Evolutionary conservation across 2,888 invertebrate genomes (phyloP), one percentile per base, ranked within the genome.

Genomic region (Caradrina kadenii): DNA sequence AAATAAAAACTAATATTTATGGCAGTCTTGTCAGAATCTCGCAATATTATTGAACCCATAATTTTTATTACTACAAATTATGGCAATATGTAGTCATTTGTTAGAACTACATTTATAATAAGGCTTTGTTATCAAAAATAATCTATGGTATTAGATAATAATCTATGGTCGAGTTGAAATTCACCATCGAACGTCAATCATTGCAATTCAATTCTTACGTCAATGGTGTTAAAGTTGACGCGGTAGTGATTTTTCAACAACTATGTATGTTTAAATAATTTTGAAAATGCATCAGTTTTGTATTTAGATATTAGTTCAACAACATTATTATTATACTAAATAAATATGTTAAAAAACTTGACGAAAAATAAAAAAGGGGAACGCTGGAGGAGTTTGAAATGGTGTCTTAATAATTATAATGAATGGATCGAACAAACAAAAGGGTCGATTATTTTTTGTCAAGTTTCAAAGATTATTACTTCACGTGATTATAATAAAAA

Each of bases 401-500:
- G 35, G 63, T 78, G 61, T 78, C 66, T 73, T 76, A 50, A 50
- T 69, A 53, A 77, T 50, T 50, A 45, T 66, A n/a, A 26, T 26
- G 26, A 3, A 52, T 63, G 61, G 39, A 11, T 61, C 50, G 79
- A 79, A 79, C 63, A 79, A 79, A 31, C 61, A 26, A 35, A 13
- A 50, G 17, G 50, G 53, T 26, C 19, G 53, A 35, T 63, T 53
- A 59, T 76, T 76, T 76, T 69, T 70, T 80, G 77, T 80, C 81
- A 76, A 76, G 62, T 81, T 69, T 72, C 62, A 67, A 68, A 60
- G 55, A 58, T 74, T 72, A 49, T 77, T 69, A 55, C 68, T 69
- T 62, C 67, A 67, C 66, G 60, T 81, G 74, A 74, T 76, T 79
- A 59, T 63, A 82, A 71, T 81, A 84, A 84, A 84, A 65, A 74